Evolutionary conservation across 2,797 vertebrate genomes (phyloP), one percentile per base, ranked within the genome.

Genomic region (Orestias chungarensis): DNA sequence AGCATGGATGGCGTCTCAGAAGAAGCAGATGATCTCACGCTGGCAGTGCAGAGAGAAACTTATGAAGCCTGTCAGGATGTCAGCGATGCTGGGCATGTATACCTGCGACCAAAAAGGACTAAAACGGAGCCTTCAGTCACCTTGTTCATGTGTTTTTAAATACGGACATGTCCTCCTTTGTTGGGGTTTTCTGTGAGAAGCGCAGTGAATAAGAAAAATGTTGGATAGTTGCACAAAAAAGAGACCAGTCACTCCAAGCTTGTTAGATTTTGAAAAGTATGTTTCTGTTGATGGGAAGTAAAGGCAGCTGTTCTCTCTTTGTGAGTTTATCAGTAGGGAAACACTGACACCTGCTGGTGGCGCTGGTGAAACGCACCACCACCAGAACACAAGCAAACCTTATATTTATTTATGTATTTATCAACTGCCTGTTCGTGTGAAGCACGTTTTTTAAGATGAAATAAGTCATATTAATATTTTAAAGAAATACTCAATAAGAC

Each of bases 1-100:
- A 49, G 74, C 65, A 64, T 86, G 88, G 86, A 86, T 87, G 90
- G 82, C 80, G 87, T 92, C 88, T 89, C 88, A 77, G 75, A 67
- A 89, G 92, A 88, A 87, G 93, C 91, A 54, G 71, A 82, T 95
- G 93, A 94, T 90, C 89, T 94, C 93, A 94, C 88, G 71, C 38
- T 69, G 23, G 64, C 54, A 11, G 35, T 49, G 66, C n/a, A 89
- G 84, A 72, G 68, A 83, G 74, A 81, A 79, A 49, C 86, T 79
- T 82, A 80, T 75, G 82, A 85, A 57, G 81, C n/a, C 67, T 29
- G 61, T 47, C 73, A 76, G 74, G 73, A 42, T 11, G 23, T 74
- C 38, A 31, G 23, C 55, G 17, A 35, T 0, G 18, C 31, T 35
- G 31, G 9, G 9, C 33, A 20, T 7, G 20, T 10, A 29, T 17